Base-by-base conservation (phyloP, 2,113 vertebrate genomes). In the human (Homo sapiens) region DNA sequence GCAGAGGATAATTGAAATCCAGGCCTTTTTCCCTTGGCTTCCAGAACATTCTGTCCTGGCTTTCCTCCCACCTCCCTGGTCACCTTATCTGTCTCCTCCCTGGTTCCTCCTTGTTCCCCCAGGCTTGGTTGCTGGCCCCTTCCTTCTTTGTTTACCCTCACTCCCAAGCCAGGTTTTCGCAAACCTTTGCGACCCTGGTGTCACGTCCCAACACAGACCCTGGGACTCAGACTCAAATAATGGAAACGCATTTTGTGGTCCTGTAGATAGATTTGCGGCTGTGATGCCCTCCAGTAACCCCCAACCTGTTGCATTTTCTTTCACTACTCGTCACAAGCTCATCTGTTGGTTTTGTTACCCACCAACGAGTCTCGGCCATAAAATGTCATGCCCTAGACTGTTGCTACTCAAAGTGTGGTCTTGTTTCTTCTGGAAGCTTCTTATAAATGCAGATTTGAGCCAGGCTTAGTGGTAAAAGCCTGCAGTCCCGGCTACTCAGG, bases 21-120 rank as follows among this genome's bases (percentile, higher is more conserved):
- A 27, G 50, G 32, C n/a, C 76, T 8, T 30, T 81, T 82, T 92
- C 61, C 22, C 7, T 70, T 55, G 57, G 59, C 81, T 95, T 97
- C 92, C 20, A 96, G 96, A 97, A 96, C 83, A 70, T 96, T 94
- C 92, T 3, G 0, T 84, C 43, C 57, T 72, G 43, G 43, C 59
- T 78, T 70, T 50, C 78, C 50, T 78, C 59, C 78, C 64, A 78
- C 86, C n/a, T 86, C 52, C 38, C 83, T 14, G 20, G n/a, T 64
- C 45, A 3, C 75, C 79, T 93, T 83, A 94, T 80, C 94, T 66
- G 55, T 52, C 70, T 80, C 94, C 50, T 82, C 12, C 3, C 40
- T 5, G 40, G 64, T 38, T 76, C 61, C 87, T 84, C 84, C 61
- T 57, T 87, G 50, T 11, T 18, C 68, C 79, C 86, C 50, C 52